These are phyloP conservation scores for Siniperca chuatsi DNA, from an alignment of 2,113 vertebrate genomes.

Conservation along the genomic window DNA sequence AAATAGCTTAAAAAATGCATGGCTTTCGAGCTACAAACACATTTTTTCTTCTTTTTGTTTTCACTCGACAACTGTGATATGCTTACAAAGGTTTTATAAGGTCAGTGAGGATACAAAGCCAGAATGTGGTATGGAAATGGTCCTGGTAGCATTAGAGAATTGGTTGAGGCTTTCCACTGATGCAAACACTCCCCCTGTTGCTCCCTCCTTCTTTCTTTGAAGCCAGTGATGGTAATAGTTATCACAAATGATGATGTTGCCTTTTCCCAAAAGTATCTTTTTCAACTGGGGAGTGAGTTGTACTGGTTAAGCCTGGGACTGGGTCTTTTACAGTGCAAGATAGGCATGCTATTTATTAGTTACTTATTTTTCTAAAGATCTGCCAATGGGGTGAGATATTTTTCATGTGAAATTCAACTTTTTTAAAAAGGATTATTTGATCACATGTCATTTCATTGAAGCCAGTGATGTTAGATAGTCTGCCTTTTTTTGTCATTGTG, in stretches of 20 bases:
- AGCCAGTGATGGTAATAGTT: constrained; percentile 68
- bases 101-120: constrained; percentile 61
- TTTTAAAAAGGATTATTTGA: constrained; percentile 3
- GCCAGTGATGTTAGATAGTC: constrained; percentile 1
- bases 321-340: constrained; percentile 21
- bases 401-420: neutral
- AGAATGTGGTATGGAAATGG: constrained; percentile 74
- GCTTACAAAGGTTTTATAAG: constrained; percentile 69
- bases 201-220: constrained; percentile 66
- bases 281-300: constrained; percentile 23
- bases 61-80: constrained; percentile 42
- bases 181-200: constrained; percentile 53
- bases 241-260: constrained; percentile 72
- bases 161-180: constrained; percentile 72
- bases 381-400: neutral
- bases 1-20: constrained; percentile 37
- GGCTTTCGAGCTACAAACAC: constrained; percentile 17
- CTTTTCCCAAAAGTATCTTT: constrained; percentile 4
- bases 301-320: constrained; percentile 23
- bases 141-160: constrained; percentile 70
- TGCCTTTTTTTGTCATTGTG: neutral
- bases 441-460: neutral
- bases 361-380: constrained; percentile 21
- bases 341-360: constrained; percentile 8
- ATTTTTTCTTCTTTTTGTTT: constrained; percentile 50